These are phyloP conservation scores for Nerophis lumbriciformis DNA, from an alignment of 2,113 vertebrate species.

Conservation along the genomic window DNA sequence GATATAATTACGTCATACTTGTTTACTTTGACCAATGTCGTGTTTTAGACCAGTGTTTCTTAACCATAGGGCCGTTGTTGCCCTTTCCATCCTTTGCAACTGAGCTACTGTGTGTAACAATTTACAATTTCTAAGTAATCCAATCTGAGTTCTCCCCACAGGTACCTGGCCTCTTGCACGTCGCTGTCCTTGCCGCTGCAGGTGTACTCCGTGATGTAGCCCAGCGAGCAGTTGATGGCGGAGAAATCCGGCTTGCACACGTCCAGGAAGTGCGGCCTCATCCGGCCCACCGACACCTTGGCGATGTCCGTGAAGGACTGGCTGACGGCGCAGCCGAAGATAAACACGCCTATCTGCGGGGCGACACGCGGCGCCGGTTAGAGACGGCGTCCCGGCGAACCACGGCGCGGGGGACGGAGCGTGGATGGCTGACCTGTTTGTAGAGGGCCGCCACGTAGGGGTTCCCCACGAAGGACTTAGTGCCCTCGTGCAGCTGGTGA, in stretches of 20 bases:
- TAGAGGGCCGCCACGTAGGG: conserved; percentile 92
- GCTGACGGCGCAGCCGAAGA: conserved; percentile 94
- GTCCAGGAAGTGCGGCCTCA: conserved; percentile 90
- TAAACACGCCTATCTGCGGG: conserved; percentile 86
- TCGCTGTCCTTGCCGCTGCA: conserved; percentile 76
- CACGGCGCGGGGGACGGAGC: neutral
- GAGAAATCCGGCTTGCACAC: conserved; percentile 84
- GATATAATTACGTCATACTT: too few species aligned
- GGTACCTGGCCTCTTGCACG: conserved; percentile 93
- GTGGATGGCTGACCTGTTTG: conserved; percentile 81
- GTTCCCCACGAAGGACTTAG: conserved; percentile 86
- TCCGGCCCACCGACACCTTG: conserved; percentile 95
- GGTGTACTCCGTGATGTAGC: conserved; percentile 86
- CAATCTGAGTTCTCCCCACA: neutral
- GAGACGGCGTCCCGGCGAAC: neutral
- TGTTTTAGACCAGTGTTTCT: neutral
- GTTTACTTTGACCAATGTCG: neutral
- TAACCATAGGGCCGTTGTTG: too few species aligned
- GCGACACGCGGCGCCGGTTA: neutral
- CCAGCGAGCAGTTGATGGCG: conserved; percentile 82
- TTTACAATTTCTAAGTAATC: neutral
- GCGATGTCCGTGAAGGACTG: conserved; percentile 99
- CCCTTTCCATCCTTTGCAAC: too few species aligned
- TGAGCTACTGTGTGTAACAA: too few species aligned
- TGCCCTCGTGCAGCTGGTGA: conserved; percentile 86